Evolutionary conservation across 2,113 vertebrate genomes (phyloP), one percentile per base, ranked within the genome.

Genomic region (Colistium nudipinnis): DNA sequence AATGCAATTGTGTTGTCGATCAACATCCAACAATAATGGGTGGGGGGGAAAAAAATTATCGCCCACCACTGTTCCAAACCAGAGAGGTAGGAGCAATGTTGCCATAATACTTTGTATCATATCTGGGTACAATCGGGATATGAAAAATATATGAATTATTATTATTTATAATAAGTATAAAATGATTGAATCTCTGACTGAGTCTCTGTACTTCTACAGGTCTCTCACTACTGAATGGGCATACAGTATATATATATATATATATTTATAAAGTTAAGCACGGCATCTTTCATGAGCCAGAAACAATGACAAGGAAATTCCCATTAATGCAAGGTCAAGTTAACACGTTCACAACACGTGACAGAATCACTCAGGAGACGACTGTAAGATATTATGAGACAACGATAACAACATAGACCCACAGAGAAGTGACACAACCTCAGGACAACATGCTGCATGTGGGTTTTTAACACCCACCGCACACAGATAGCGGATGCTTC

Each of bases 231-330:
- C 82, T 86, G 80, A 82, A 80, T 64, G 76, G 43, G 76, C 68
- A 80, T 52, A n/a, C n/a, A n/a, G n/a, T n/a, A n/a, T n/a, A n/a
- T n/a, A n/a, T n/a, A n/a, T n/a, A n/a, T n/a, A n/a, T n/a, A 74
- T 76, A 67, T 62, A 78, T 65, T 80, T 61, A 76, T 82, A 77
- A 74, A 66, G 62, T 52, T 74, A 44, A 78, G 44, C 9, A 55
- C 27, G 85, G 68, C 74, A 84, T 88, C 83, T 84, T 85, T 79
- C 78, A 87, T 60, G 51, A 51, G 65, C 33, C 27, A 47, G 60
- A 56, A 78, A 74, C 75, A 76, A 72, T 68, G 84, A 77, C 70
- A 51, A 35, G 39, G 7, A 70, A 72, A 84, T 70, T 76, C 56
- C 62, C n/a, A 78, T 81, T 80, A 81, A 86, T 56, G 48, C 25